Evolutionary conservation across 2,797 vertebrate genomes (phyloP).

Genomic region (Thamnophis elegans): DNA sequence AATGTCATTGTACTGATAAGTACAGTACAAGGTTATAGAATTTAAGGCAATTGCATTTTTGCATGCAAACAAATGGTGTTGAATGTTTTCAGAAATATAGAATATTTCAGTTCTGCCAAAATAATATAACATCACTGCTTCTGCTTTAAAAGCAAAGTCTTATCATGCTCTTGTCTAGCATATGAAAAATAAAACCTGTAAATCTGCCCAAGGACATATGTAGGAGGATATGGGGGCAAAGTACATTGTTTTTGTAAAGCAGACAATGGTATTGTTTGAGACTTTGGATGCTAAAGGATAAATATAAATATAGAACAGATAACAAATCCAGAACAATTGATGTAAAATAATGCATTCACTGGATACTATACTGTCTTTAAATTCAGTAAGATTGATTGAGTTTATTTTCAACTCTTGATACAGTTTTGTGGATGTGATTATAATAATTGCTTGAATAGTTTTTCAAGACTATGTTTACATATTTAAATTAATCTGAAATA

Average conservation of each 20-base stretch:
- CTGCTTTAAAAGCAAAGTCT: constrained; percentile 20
- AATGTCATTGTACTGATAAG: constrained; percentile 4
- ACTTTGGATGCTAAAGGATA: neutral
- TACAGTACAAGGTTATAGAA: constrained; percentile 17
- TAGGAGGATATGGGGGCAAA: rapidly evolving
- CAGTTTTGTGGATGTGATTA: neutral
- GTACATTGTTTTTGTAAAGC: neutral
- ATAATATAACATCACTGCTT: neutral
- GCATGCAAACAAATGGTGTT: neutral
- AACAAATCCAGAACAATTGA: constrained; percentile 4
- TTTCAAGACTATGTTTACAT: neutral
- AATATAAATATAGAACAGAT: neutral
- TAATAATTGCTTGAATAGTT: neutral
- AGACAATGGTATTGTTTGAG: neutral
- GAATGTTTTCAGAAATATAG: neutral
- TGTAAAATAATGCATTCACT: neutral
- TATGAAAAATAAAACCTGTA: neutral
- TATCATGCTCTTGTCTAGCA: neutral
- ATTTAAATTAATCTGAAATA: neutral
- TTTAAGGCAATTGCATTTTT: constrained; percentile 12
- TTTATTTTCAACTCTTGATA: neutral
- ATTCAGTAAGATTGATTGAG: neutral
- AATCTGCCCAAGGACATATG: neutral
- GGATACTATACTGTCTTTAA: neutral
- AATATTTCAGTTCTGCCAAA: constrained; percentile 36